Percentiles rank a stretch among this genome's conserved stretches.
Evolutionary conservation across 2,797 vertebrate genomes (phyloP).

Genomic region (Hyperoplus lanceolatus): DNA sequence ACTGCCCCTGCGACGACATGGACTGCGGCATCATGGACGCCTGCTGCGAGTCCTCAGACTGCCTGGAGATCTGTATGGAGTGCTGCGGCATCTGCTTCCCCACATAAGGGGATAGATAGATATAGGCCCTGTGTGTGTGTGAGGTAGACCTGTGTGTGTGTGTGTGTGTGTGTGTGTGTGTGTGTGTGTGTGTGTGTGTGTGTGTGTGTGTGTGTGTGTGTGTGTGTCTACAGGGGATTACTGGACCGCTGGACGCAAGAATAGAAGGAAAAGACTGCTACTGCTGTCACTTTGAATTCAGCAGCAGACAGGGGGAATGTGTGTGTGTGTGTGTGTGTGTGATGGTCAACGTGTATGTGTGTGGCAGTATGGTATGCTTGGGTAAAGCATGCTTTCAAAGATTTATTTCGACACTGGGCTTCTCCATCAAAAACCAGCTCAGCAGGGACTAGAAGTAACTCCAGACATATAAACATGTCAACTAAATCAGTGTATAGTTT

Average conservation of each 20-base stretch:
- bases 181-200: neutral
- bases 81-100: conserved; percentile 99
- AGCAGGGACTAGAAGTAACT: conserved; percentile 53
- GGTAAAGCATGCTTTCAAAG: conserved; percentile 38
- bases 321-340: conserved; percentile 22
- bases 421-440: conserved; percentile 61
- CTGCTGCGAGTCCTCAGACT: conserved; percentile 98
- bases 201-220: neutral
- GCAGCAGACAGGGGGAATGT: conserved; percentile 46
- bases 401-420: conserved; percentile 70
- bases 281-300: conserved; percentile 58
- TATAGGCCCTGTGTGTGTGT: too few species aligned
- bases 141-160: neutral
- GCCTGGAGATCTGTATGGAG: conserved; percentile 99
- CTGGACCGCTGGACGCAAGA: conserved; percentile 44
- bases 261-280: conserved; percentile 51
- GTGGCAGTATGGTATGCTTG: conserved; percentile 40
- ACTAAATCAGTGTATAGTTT: conserved; percentile 36
- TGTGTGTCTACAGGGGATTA: conserved; percentile 14
- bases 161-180: neutral
- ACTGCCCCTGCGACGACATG: conserved; percentile 96
- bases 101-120: conserved; percentile 73
- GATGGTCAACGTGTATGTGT: conserved; percentile 27
- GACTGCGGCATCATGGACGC: conserved; percentile 98
- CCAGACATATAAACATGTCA: conserved; percentile 57